These are phyloP conservation scores for Ascaphus truei DNA, from an alignment of 2,113 vertebrate species.

Conservation along the genomic window DNA sequence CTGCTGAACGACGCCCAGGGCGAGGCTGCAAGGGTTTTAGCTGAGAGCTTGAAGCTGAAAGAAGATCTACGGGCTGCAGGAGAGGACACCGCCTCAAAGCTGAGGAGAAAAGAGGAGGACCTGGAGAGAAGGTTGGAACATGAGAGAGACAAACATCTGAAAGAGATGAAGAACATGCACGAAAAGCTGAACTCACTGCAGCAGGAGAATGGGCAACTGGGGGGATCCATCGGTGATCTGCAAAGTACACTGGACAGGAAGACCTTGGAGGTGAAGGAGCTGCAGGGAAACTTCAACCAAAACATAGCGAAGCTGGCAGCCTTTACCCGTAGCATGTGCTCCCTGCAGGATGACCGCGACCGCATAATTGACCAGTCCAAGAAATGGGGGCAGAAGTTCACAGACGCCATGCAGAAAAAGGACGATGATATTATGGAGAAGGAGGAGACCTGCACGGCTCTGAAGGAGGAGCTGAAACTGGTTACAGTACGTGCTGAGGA, in stretches of 20 bases:
- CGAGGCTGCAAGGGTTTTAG: conserved; percentile 64
- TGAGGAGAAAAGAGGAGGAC: conserved; percentile 72
- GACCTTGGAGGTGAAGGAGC: conserved; percentile 66
- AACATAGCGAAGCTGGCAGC: conserved; percentile 85
- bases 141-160: conserved; percentile 69
- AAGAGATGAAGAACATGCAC: conserved; percentile 77
- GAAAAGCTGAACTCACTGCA: conserved; percentile 71
- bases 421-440: conserved; percentile 77
- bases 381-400: conserved; percentile 88
- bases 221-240: conserved; percentile 61
- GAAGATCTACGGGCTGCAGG: conserved; percentile 58
- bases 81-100: conserved; percentile 61
- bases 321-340: conserved; percentile 93
- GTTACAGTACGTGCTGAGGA: conserved; percentile 67
- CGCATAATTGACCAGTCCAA: conserved; percentile 84
- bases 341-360: conserved; percentile 91
- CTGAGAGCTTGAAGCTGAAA: conserved; percentile 65
- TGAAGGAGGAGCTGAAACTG: conserved; percentile 70
- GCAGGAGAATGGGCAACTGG: conserved; percentile 65
- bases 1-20: conserved; percentile 74
- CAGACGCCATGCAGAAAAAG: conserved; percentile 77
- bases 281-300: conserved; percentile 76
- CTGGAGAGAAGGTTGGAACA: conserved; percentile 75
- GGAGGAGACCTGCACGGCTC: conserved; percentile 63
- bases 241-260: conserved; percentile 59